phyloP scores from a whole-genome alignment of 2,113 vertebrate genomes.

The Hippopotamus amphibius region DNA sequence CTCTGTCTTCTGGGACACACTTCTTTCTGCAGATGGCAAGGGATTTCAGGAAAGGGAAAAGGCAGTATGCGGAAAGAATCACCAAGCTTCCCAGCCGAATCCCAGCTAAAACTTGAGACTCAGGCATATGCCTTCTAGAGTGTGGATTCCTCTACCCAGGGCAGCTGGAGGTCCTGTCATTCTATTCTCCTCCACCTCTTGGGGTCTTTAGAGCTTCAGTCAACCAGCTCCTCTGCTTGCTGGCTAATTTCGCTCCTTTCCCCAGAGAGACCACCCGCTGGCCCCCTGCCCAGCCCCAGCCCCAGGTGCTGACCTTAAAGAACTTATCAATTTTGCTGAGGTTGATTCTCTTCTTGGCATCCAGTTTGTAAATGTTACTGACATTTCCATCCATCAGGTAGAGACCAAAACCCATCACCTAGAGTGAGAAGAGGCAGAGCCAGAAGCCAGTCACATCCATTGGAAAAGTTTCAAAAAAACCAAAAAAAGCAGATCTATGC shows the following conservation, averaged over 20 bases:
- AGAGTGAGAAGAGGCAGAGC: conserved; percentile 62
- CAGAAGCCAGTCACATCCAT: neutral
- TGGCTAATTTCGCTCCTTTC: neutral
- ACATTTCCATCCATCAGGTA: conserved; percentile 99
- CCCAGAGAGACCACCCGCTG: neutral
- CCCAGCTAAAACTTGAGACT: neutral
- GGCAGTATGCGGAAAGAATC: neutral
- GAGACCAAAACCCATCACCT: conserved; percentile 99
- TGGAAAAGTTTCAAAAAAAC: neutral
- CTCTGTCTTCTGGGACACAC: neutral
- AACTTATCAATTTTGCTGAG: conserved; percentile 99
- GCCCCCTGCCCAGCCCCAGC: neutral
- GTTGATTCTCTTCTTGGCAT: conserved; percentile 99
- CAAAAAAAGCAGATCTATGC: no score
- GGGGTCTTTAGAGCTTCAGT: neutral
- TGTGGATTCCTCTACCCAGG: neutral
- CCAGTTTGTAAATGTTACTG: conserved; percentile 99
- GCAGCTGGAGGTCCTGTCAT: neutral
- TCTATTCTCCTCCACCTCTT: no score
- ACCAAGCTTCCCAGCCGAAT: neutral
- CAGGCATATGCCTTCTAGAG: accelerated
- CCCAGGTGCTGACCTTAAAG: conserved; percentile 93
- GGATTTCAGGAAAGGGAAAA: neutral
- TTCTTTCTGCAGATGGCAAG: neutral
- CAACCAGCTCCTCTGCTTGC: neutral